Percentiles rank a stretch among this genome's conserved stretches.
Evolutionary conservation across 2,888 invertebrate genomes (phyloP).

Genomic region (Heliconius ethilla): DNA sequence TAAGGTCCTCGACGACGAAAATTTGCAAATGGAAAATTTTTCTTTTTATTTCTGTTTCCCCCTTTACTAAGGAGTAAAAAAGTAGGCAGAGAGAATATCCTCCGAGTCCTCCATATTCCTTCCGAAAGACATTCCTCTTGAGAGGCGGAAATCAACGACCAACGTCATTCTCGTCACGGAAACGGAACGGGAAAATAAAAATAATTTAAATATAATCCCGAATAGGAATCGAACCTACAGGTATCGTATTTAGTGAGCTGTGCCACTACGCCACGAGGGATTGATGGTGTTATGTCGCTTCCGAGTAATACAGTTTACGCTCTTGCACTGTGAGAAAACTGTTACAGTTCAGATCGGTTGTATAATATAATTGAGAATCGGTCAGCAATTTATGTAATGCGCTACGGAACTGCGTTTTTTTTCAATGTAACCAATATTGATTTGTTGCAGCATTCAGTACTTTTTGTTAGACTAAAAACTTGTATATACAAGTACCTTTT

Average conservation of each 20-base stretch:
- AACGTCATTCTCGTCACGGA: neutral
- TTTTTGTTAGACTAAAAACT: neutral
- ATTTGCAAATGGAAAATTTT: too few relatives aligned
- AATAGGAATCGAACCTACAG: neutral
- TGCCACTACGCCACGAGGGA: neutral
- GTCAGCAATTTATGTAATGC: slow-evolving; percentile 49
- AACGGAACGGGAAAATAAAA: too few relatives aligned
- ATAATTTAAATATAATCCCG: neutral
- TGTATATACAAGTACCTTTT: neutral
- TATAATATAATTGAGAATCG: slow-evolving; percentile 38
- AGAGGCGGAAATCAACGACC: neutral
- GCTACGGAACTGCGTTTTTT: slow-evolving; percentile 44
- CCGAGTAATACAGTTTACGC: slow-evolving; percentile 11
- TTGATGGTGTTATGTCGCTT: neutral
- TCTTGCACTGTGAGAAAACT: slow-evolving; percentile 43
- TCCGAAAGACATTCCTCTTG: too few relatives aligned
- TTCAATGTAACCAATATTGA: neutral
- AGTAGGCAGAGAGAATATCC: too few relatives aligned
- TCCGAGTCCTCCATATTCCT: too few relatives aligned
- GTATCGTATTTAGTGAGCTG: neutral
- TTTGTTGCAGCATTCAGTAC: neutral
- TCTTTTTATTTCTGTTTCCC: too few relatives aligned
- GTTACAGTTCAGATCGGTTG: slow-evolving; percentile 34
- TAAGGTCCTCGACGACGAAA: too few relatives aligned
- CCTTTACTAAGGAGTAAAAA: too few relatives aligned